Evolutionary conservation across 2,888 invertebrate genomes (phyloP), one percentile per base, ranked within the genome.

Genomic region (Cataglyphis rosenhaueri): DNA sequence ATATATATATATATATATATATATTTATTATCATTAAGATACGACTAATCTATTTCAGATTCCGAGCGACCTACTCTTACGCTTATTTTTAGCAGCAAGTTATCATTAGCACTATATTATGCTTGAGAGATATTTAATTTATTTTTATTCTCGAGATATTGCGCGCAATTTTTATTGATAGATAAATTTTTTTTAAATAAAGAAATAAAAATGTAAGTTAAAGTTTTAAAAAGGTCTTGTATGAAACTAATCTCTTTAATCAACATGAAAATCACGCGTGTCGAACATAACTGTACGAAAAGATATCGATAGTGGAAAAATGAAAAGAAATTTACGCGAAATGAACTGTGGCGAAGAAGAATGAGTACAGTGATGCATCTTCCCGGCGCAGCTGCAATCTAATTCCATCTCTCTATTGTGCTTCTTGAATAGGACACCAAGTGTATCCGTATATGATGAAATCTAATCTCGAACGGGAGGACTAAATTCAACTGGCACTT

Each of bases 301-400:
- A 57, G 57, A 68, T 68, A 68, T 68, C 70, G 70, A 76, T 70
- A 21, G 76, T 29, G 78, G 12, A 57, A 70, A 66, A 41, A 76
- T 38, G 55, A 57, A 78, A 57, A 55, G 68, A 68, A 57, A 68
- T 38, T 66, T 66, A 55, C 6, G 29, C 29, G 57, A 21, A 75
- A 52, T 41, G 41, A 29, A 57, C 29, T 29, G 25, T 62, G 18
- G 52, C 52, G 29, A 57, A 29, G 68, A 57, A 55, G 55, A 76
- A 78, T 41, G 66, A 66, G 44, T 32, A 25, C 38, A 12, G 25
- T 55, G 48, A 35, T 75, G 52, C 65, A 38, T 75, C 52, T 10
- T 66, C 15, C n/a, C n/a, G 55, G 9, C 21, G 55, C 21, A 68
- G 61, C 70, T 59, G 70, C 57, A 59, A 68, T 78, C 57, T 68